Evolutionary conservation across 1,140 invertebrate species (phyloP), one percentile per base, ranked within the genome.

Genomic region (Acromyrmex echinatior): DNA sequence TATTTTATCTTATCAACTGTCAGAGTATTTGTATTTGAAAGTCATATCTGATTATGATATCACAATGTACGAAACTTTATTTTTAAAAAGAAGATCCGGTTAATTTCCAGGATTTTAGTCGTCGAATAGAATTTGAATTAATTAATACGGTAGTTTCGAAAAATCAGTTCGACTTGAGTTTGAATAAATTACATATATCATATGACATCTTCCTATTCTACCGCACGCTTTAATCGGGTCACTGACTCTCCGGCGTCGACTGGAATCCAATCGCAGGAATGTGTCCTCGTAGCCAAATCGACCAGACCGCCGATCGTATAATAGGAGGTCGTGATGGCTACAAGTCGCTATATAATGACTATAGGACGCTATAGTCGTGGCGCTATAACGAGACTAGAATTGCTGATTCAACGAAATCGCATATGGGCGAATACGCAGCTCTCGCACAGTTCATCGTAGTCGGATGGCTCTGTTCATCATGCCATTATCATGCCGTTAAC

Each of bases 161-260:
- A 18, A 66, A 21, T 81, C 51, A 16, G 45, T 58, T 56, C 16
- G 16, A 39, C 16, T 58, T 31, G 78, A 39, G 31, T 68, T 80
- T 3, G n/a, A 18, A 39, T 66, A 21, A 6, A 35, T 35, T 35
- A 35, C 53, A 73, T 68, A 35, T 74, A 21, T 58, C 60, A 35
- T 16, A 4, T 65, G 60, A 86, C 45, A 71, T 79, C 74, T 88
- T 88, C 81, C 87, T 65, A 85, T 89, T 89, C 88, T 89, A 31
- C n/a, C 74, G 66, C 25, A 81, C 21, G 81, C 51, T 89, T 68
- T 89, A 89, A 88, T 89, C 87, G 88, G 87, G 88, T 89, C 88
- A 89, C 74, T 74, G 88, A 89, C 87, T 89, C 77, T 73, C 68
- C 56, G 56, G 4, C 39, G 70, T 82, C 87, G 80, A 56, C 65